Evolutionary conservation across 2,113 vertebrate genomes (phyloP).

Genomic region (Megaceryle torquata): DNA sequence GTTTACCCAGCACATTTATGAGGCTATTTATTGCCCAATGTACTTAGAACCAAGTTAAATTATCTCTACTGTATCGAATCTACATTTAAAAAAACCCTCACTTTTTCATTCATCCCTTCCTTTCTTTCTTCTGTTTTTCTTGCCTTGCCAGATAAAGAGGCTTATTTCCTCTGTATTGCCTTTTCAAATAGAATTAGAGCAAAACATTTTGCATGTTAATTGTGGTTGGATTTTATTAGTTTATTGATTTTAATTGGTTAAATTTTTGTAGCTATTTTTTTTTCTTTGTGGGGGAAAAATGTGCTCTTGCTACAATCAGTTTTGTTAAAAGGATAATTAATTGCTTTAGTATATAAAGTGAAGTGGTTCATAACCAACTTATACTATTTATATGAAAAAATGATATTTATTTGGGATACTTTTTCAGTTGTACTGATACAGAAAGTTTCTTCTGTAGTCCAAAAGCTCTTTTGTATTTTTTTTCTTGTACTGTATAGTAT

Average conservation of each 20-base stretch:
- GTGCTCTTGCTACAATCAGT: not conserved
- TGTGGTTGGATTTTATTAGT: slow-evolving; percentile 21
- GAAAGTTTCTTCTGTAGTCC: not conserved
- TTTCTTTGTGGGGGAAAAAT: not conserved
- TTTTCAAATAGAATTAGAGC: not conserved
- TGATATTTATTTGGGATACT: not conserved
- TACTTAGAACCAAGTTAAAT: slow-evolving; percentile 59
- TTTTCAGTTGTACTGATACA: not conserved
- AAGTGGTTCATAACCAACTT: slow-evolving; percentile 20
- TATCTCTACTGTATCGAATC: slow-evolving; percentile 38
- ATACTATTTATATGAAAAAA: not conserved
- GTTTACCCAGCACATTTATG: slow-evolving; percentile 65
- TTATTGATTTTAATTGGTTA: slow-evolving; percentile 33
- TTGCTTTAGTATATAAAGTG: not conserved
- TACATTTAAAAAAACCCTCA: not conserved
- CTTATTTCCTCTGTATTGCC: not conserved
- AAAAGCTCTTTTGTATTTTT: not conserved
- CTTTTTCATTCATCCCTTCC: slow-evolving; percentile 31
- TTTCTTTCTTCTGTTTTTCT: slow-evolving; percentile 37
- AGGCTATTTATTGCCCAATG: slow-evolving; percentile 39
- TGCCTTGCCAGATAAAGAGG: not conserved
- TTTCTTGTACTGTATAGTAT: not conserved
- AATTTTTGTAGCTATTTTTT: not conserved
- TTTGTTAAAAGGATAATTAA: slow-evolving; percentile 37
- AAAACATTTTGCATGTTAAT: slow-evolving; percentile 46